Evolutionary conservation across 2,797 vertebrate genomes (phyloP).

Genomic region (Poliocrania exsul): DNA sequence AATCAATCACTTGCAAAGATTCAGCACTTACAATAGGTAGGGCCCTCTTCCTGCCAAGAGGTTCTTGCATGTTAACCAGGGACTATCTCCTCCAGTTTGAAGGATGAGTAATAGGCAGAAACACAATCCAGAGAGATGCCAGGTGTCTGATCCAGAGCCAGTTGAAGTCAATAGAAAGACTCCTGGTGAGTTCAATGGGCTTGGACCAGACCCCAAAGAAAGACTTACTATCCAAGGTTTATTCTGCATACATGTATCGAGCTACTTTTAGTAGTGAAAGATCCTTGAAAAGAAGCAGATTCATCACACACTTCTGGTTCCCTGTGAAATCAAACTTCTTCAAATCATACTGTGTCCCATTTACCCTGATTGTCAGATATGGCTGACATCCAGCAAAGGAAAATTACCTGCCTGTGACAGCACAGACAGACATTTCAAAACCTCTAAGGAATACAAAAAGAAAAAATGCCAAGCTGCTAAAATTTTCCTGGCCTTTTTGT

Average conservation of each 20-base stretch:
- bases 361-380: conserved; percentile 5
- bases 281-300: conserved; percentile 11
- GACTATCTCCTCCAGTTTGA: conserved; percentile 39
- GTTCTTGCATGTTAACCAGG: conserved; percentile 61
- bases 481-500: not conserved
- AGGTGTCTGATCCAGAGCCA: conserved; percentile 39
- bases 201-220: conserved; percentile 21
- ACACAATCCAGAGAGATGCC: conserved; percentile 15
- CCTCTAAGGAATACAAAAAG: not conserved
- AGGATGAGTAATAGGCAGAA: conserved; percentile 31
- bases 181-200: conserved; percentile 20
- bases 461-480: not conserved
- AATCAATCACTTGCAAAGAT: conserved; percentile 70
- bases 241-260: not conserved
- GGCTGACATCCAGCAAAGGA: conserved; percentile 17
- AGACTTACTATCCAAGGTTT: conserved; percentile 29
- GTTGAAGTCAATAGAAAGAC: conserved; percentile 37
- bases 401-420: conserved; percentile 23
- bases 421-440: not conserved
- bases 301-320: not conserved
- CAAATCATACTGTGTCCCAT: not conserved
- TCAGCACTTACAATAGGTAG: conserved; percentile 47
- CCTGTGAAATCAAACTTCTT: conserved; percentile 11
- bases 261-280: not conserved
- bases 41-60: conserved; percentile 40